Percentiles rank a stretch among this genome's conserved stretches.
Conservation (phyloP, 2,113 vertebrate genomes). For the Nerophis lumbriciformis region DNA sequence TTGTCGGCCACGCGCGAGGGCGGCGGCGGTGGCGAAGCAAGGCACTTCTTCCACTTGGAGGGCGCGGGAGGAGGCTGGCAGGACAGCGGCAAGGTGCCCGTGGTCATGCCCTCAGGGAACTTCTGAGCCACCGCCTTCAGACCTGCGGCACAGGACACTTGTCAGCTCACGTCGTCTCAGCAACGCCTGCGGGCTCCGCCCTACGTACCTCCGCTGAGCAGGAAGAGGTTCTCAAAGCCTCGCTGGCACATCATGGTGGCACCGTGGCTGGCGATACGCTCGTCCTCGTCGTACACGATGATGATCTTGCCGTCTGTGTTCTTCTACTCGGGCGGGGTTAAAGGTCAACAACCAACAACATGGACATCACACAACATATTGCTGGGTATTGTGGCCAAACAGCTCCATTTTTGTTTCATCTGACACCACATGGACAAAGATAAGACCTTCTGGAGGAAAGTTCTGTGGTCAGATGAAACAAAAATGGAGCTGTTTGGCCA, state of each 20-base stretch:
- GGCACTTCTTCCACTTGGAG: constrained; percentile 53
- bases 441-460: too few relatives aligned
- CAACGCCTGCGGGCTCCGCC: not conserved
- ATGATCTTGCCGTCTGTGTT: constrained; percentile 88
- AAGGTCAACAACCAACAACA: constrained; percentile 36
- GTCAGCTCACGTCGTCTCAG: not conserved
- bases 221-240: constrained; percentile 92
- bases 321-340: constrained; percentile 77
- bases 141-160: constrained; percentile 61
- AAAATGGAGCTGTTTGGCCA: too few relatives aligned
- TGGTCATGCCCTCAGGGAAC: constrained; percentile 84
- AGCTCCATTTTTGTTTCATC: too few relatives aligned
- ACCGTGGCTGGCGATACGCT: constrained; percentile 84
- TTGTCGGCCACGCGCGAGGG: constrained; percentile 59
- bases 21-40: constrained; percentile 15
- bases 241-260: constrained; percentile 91
- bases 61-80: constrained; percentile 63
- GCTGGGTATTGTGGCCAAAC: not conserved
- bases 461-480: too few relatives aligned
- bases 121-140: constrained; percentile 88
- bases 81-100: constrained; percentile 72
- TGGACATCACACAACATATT: not conserved
- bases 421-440: too few relatives aligned
- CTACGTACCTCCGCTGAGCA: constrained; percentile 87
- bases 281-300: constrained; percentile 91